Conservation (phyloP, 1,140 invertebrate species). For the Bilobella aurantiaca region DNA sequence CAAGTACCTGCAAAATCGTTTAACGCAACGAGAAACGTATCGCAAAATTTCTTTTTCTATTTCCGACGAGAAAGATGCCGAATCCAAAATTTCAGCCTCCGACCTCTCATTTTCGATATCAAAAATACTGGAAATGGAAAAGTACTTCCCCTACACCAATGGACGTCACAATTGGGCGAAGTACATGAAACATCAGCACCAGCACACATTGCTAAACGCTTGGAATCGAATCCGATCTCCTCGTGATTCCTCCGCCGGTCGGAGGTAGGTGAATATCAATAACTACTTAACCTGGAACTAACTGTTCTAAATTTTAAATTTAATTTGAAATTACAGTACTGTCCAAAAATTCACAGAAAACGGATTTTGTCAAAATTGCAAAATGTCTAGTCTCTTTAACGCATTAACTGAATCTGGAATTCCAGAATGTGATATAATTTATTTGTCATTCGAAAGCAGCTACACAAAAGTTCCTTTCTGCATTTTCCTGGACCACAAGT, state of each 20-base stretch:
- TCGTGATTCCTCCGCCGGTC: not conserved
- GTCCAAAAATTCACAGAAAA: not conserved
- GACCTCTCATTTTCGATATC: not conserved
- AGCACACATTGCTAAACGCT: not conserved
- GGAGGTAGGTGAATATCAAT: not conserved
- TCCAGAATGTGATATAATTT: slow-evolving; percentile 20
- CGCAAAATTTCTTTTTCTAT: too few relatives aligned
- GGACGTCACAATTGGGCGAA: not conserved
- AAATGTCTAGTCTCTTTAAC: not conserved
- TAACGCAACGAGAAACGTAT: not conserved
- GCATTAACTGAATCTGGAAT: not conserved
- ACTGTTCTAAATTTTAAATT: not conserved
- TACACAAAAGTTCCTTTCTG: slow-evolving; percentile 55
- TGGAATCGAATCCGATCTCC: not conserved
- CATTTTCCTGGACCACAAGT: slow-evolving; percentile 71
- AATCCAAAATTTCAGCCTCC: too few relatives aligned
- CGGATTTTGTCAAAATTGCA: not conserved
- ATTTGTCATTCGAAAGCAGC: slow-evolving; percentile 20
- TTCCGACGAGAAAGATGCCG: too few relatives aligned
- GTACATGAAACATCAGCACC: not conserved
- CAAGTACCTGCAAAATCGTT: not conserved
- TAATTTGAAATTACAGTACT: not conserved
- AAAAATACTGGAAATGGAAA: not conserved
- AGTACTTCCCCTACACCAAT: not conserved
- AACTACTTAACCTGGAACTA: not conserved